Evolutionary conservation across 1,140 invertebrate genomes (phyloP).

Genomic region (Gyrodactylus salaris): DNA sequence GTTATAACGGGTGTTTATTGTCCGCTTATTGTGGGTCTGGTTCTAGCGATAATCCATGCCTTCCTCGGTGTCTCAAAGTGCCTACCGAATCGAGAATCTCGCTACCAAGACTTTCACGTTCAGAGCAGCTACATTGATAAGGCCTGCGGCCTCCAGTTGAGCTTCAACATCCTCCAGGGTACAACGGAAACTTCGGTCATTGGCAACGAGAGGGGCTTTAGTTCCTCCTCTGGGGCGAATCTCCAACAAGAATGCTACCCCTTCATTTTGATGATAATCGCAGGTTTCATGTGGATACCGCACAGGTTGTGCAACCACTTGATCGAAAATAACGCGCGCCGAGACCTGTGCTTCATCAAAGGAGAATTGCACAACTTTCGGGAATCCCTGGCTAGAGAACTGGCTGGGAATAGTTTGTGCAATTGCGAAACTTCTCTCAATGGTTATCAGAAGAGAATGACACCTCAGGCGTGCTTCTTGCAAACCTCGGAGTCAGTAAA

Average conservation of each 20-base stretch:
- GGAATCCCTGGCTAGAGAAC: background rate
- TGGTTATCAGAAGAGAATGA: background rate
- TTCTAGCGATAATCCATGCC: background rate
- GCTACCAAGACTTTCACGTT: background rate
- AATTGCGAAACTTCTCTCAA: background rate
- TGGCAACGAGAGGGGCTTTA: background rate
- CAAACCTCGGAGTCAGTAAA: background rate
- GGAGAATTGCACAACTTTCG: background rate
- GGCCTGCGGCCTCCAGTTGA: background rate
- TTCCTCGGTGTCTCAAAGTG: background rate
- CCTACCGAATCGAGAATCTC: background rate
- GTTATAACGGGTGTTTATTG: background rate
- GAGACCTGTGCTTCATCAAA: background rate
- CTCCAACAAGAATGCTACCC: background rate
- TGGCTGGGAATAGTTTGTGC: background rate
- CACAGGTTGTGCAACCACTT: background rate
- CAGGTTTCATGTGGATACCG: background rate
- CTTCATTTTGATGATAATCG: background rate
- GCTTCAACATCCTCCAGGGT: background rate
- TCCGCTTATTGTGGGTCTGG: background rate
- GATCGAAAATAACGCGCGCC: background rate
- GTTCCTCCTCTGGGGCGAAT: background rate
- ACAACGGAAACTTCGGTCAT: background rate
- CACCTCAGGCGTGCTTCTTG: background rate
- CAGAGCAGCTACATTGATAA: background rate